Evolutionary conservation across 2,888 invertebrate species (phyloP), one percentile per base, ranked within the genome.

Genomic region (Brenthis daphne): DNA sequence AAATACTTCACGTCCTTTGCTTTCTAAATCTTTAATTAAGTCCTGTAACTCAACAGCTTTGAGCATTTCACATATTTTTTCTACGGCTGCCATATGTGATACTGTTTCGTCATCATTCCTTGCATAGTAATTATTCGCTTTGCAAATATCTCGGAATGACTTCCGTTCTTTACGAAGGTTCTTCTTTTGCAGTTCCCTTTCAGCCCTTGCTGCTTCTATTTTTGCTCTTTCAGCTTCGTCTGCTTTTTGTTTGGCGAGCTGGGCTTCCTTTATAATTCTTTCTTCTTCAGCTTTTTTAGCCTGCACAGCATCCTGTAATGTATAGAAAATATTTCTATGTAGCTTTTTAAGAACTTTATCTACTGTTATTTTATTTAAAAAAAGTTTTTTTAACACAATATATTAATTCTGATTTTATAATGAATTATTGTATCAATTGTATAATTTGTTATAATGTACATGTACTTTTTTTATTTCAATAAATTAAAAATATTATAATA

Each of bases 81-180:
- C 99, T 3, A 98, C 94, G n/a, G 97, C 97, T 54, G 97, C 96
- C 96, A 99, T 97, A 81, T 98, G 95, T 60, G 94, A 91, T 2
- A 99, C 94, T 70, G 94, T 94, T 84, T 97, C 96, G 33, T 95
- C 94, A 16, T 96, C 95, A 79, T 94, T 94, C 80, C 64, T 92
- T 6, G 95, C 90, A 85, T 96, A 99, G 83, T 98, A 98, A 85
- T 97, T 95, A 77, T 96, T 95, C 6, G 95, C 94, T 92, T 97
- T 97, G 80, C 96, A 96, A 54, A 95, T 85, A 80, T 97, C 97
- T 61, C 98, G 88, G 5, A 98, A 89, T 0, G 94, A 87, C 86
- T 98, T 98, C 14, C 97, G 94, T 85, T 98, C 98, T 81, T 97
- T 98, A 77, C 98, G 97, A 50, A 98, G 86, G 51, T 95, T 95